These are phyloP conservation scores for Drosophila trichaetosa DNA, from an alignment of 2,888 invertebrate species.

Conservation along the genomic window DNA sequence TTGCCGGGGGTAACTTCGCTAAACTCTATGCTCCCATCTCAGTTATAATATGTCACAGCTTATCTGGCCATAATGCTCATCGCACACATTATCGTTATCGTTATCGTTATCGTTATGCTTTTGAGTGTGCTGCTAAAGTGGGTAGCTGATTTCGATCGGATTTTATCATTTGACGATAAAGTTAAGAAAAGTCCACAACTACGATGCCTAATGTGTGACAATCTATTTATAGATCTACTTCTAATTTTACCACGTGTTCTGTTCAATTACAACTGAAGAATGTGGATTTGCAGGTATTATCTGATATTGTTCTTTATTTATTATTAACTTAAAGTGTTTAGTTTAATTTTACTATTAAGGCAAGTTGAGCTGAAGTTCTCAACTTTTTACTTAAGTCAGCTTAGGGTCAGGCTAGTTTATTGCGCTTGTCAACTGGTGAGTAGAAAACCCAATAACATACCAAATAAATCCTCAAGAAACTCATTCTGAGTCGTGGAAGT, in stretches of 20 bases:
- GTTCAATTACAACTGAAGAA: neutral
- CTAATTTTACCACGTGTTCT: neutral
- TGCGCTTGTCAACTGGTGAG: no score
- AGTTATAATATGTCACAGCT: slow-evolving; percentile 53
- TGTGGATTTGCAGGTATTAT: no score
- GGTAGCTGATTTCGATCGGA: neutral
- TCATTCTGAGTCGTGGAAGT: no score
- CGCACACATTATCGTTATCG: slow-evolving; percentile 46
- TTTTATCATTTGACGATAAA: neutral
- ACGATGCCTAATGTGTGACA: neutral
- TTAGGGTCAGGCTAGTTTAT: no score
- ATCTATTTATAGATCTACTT: neutral
- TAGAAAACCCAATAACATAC: no score
- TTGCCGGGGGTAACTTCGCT: neutral
- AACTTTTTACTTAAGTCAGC: neutral
- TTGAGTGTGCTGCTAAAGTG: neutral
- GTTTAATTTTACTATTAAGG: no score
- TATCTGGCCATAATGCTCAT: slow-evolving; percentile 53
- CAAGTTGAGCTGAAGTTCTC: neutral
- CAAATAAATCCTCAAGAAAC: no score
- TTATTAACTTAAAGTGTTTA: no score
- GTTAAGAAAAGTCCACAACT: neutral
- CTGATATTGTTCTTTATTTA: no score
- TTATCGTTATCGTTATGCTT: slow-evolving; percentile 22
- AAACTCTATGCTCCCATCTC: neutral